Percentiles rank a stretch among this genome's conserved stretches.
phyloP scores from a whole-genome alignment of 2,888 invertebrate species.

The Seira sanloemensis region DNA sequence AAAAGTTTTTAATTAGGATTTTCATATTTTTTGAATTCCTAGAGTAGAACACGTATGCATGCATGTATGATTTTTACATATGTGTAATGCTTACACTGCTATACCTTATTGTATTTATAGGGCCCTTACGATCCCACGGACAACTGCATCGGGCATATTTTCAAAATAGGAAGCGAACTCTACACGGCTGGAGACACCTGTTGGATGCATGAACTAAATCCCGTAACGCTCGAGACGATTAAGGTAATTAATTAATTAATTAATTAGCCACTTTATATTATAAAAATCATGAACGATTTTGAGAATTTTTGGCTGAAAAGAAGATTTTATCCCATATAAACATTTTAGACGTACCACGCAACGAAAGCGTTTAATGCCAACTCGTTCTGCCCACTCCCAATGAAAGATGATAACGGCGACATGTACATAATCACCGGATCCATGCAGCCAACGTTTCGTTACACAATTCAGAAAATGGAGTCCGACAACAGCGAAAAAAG shows the following conservation, averaged over 20 bases:
- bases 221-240: constrained; percentile 76
- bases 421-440: constrained; percentile 55
- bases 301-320: too few species aligned
- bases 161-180: constrained; percentile 76
- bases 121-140: constrained; percentile 76
- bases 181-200: constrained; percentile 77
- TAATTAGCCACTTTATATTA: too few species aligned
- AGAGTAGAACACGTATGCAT: neutral
- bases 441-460: constrained; percentile 65
- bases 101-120: constrained; percentile 42
- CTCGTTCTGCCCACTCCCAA: constrained; percentile 49
- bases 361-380: constrained; percentile 58
- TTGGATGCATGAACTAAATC: constrained; percentile 76
- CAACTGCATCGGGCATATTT: constrained; percentile 77
- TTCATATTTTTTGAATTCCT: neutral
- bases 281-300: too few species aligned
- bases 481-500: constrained; percentile 22
- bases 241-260: too few species aligned
- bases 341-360: too few species aligned
- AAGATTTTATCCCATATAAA: too few species aligned
- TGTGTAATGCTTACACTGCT: neutral
- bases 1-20: neutral
- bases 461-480: constrained; percentile 54
- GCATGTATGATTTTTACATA: neutral
- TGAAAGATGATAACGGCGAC: constrained; percentile 59